phyloP scores from a whole-genome alignment of 2,113 vertebrate genomes.

The Lophochroa leadbeateri region DNA sequence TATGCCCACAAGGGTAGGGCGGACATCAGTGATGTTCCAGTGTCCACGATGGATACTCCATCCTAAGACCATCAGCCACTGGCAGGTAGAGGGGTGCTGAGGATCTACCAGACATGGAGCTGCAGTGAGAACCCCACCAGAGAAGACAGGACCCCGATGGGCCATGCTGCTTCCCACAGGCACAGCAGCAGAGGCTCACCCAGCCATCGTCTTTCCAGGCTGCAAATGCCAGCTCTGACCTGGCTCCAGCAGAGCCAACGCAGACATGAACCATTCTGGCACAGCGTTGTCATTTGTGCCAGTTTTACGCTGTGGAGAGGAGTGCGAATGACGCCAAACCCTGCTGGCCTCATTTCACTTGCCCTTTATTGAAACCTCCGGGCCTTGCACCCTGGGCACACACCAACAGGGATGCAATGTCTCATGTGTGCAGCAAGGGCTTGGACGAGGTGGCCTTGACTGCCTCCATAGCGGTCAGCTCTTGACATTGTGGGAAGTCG shows the following conservation, averaged over 20 bases:
- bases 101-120: background rate
- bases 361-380: background rate
- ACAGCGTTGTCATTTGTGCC: conserved; percentile 14
- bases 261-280: background rate
- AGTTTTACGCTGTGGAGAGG: background rate
- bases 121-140: background rate
- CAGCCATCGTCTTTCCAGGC: background rate
- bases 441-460: rapidly evolving
- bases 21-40: background rate
- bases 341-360: conserved; percentile 25
- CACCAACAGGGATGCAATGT: rapidly evolving
- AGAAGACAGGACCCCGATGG: background rate
- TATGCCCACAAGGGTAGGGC: background rate
- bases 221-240: conserved; percentile 2
- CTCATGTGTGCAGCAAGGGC: rapidly evolving
- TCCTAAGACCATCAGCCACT: background rate
- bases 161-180: background rate
- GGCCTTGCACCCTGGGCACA: background rate
- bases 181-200: background rate
- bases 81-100: background rate
- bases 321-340: conserved; percentile 49
- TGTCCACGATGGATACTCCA: background rate
- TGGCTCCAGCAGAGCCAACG: background rate
- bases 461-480: background rate
- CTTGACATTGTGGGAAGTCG: background rate